Conservation (phyloP, 2,888 invertebrate species). For the Tenthredo notha region DNA sequence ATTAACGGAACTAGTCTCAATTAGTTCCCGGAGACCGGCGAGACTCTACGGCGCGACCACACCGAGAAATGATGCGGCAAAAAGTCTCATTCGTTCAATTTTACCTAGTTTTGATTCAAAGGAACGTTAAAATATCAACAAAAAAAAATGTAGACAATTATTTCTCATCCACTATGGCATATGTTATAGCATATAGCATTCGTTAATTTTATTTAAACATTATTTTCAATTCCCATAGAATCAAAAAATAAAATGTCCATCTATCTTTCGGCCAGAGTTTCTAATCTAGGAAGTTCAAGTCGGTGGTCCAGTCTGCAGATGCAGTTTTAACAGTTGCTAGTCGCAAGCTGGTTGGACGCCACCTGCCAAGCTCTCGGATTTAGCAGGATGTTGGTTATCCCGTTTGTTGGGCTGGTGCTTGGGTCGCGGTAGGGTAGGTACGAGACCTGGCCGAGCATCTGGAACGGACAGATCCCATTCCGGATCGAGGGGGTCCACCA, state of each 20-base stretch:
- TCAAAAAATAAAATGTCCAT: constrained; percentile 10
- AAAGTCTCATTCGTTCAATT: not conserved
- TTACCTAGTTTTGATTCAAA: not conserved
- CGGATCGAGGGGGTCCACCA: constrained; percentile 76
- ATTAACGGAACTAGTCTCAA: constrained; percentile 49
- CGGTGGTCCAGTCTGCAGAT: constrained; percentile 37
- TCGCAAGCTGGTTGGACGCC: constrained; percentile 39
- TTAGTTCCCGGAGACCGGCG: constrained; percentile 34
- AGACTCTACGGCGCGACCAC: constrained; percentile 14
- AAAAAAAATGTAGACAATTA: not conserved
- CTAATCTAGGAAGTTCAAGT: constrained; percentile 42
- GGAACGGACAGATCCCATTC: constrained; percentile 78
- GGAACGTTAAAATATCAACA: not conserved
- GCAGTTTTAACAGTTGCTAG: constrained; percentile 46
- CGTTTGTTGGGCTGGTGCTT: constrained; percentile 36
- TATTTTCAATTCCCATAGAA: not conserved
- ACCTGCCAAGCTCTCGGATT: constrained; percentile 38
- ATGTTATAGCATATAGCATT: too few relatives aligned
- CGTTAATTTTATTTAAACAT: too few relatives aligned
- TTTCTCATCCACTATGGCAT: not conserved
- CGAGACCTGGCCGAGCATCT: constrained; percentile 65
- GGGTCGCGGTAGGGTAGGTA: constrained; percentile 43
- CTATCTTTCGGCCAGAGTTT: constrained; percentile 31
- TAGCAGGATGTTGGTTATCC: constrained; percentile 21
- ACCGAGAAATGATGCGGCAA: not conserved